Percentiles rank a stretch among this genome's conserved stretches.
These are phyloP conservation scores for Lichenostomus cassidix DNA, from an alignment of 2,113 vertebrate species.

Conservation along the genomic window DNA sequence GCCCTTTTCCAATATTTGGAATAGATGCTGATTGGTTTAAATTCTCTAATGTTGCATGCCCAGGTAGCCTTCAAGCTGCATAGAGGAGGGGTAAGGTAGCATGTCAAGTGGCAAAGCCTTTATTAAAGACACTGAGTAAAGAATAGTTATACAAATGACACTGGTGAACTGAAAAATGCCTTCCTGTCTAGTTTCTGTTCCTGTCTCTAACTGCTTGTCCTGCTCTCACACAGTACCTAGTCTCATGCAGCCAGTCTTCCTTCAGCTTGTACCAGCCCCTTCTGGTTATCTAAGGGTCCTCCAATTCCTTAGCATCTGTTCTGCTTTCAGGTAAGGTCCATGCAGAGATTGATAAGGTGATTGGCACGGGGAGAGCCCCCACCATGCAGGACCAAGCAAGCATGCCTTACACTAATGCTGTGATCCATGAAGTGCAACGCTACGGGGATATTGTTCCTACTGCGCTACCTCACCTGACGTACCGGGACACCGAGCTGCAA, in stretches of 20 bases:
- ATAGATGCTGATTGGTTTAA: not conserved
- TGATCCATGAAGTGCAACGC: constrained; percentile 73
- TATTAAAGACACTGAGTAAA: not conserved
- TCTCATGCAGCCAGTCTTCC: not conserved
- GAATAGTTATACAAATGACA: not conserved
- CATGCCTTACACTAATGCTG: constrained; percentile 75
- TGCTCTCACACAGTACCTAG: not conserved
- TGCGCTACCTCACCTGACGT: constrained; percentile 30
- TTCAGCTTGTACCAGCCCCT: not conserved
- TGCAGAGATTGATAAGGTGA: constrained; percentile 70
- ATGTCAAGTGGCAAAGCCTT: not conserved
- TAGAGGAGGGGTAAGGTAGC: not conserved
- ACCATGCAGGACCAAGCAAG: constrained; percentile 56
- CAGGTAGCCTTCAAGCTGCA: not conserved
- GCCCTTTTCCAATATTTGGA: not conserved
- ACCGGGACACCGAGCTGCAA: constrained; percentile 56
- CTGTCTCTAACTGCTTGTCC: not conserved
- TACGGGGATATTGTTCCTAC: constrained; percentile 13
- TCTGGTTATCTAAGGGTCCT: not conserved
- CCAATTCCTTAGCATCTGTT: not conserved
- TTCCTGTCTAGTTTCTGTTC: not conserved
- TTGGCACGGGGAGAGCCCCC: constrained; percentile 57
- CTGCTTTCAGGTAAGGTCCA: constrained; percentile 69
- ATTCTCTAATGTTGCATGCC: not conserved
- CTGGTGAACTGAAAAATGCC: not conserved